Base-by-base conservation (phyloP, 2,797 vertebrate species). In the Balearica regulorum region DNA sequence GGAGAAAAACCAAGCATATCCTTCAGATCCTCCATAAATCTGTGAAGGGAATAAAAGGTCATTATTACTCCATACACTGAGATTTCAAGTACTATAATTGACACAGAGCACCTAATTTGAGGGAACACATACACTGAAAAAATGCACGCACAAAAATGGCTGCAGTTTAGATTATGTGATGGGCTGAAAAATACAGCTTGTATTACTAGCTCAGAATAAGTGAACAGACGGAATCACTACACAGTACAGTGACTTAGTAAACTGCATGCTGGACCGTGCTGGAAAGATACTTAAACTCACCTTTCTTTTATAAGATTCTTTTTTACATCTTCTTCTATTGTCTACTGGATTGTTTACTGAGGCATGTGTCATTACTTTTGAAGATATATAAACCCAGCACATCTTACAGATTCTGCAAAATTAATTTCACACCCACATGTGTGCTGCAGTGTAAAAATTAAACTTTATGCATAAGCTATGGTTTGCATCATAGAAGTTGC, bases 1-100 rank as follows among this genome's bases (percentile, higher is more conserved):
- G 99, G 99, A 51, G 98, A 98, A 96, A 99, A 99, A 53, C 99
- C 99, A 96, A 99, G 98, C 99, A 99, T 99, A 97, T 99, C 99
- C 95, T 98, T 99, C 87, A 99, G 97, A 96, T 99, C 99, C 93
- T 99, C 99, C 97, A 99, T 98, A 98, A 99, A 99, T 96, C 99
- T 97, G 90, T 82, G 60, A 85, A 89, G 17, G 19, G 37, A 89
- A 80, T 33, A 77, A 76, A 87, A 87, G 11, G 13, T 55, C 54
- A 70, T 22, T 65, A 39, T 94, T 87, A 94, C 26, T 13, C 29
- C 3, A 2, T 15, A 33, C 44, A 61, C 6, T 26, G 26, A 83
- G 37, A 70, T 83, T 71, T 84, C n/a, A 43, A 80, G 26, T 2
- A 2, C 25, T 65, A 5, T 41, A 80, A 83, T 16, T 6, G 1